These are phyloP conservation scores for Cynopterus brachyotis DNA, from an alignment of 2,113 vertebrate species.

Conservation along the genomic window DNA sequence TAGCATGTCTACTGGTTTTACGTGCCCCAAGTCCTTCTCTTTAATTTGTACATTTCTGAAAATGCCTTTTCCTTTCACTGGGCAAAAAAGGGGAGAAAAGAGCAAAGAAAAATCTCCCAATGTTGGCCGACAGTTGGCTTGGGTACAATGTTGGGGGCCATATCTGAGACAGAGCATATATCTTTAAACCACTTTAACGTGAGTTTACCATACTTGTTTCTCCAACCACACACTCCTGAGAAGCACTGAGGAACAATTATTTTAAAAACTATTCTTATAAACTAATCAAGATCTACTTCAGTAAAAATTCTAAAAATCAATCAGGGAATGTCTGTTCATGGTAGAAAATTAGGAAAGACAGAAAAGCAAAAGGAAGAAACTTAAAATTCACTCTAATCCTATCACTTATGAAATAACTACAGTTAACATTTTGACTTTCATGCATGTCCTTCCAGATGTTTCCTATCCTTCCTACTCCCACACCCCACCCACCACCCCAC, in stretches of 20 bases:
- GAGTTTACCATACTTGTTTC: neutral
- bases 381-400: constrained; percentile 35
- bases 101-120: neutral
- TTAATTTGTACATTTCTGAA: neutral
- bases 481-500: too few species aligned
- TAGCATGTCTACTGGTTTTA: neutral
- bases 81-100: neutral
- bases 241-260: neutral
- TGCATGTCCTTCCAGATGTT: neutral
- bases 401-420: neutral
- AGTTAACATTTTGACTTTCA: neutral
- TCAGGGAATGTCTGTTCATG: constrained; percentile 18
- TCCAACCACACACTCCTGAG: neutral
- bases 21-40: neutral
- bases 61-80: constrained; percentile 17
- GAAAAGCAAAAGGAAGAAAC: constrained; percentile 45
- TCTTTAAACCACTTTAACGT: constrained; percentile 35
- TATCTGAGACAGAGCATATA: neutral
- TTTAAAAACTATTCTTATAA: neutral
- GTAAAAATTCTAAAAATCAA: constrained; percentile 5
- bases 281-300: constrained; percentile 42
- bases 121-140: neutral
- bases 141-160: neutral
- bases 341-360: constrained; percentile 35
- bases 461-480: neutral